Evolutionary conservation across 2,797 vertebrate species (phyloP), one percentile per base, ranked within the genome.

Genomic region (Halcyon leucocephala): DNA sequence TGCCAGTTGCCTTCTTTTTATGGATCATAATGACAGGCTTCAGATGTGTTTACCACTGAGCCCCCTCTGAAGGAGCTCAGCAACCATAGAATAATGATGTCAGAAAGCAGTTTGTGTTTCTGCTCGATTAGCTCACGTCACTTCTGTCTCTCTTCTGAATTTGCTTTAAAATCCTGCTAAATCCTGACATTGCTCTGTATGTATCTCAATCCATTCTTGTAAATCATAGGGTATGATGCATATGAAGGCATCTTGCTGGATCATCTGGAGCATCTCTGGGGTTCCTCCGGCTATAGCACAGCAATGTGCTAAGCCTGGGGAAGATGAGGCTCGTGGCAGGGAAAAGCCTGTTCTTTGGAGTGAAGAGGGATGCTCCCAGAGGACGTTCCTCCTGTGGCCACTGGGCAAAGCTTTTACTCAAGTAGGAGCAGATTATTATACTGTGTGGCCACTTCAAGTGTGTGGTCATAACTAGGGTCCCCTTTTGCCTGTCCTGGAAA

Each of bases 51-150:
- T 91, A 90, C 55, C 58, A 31, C 61, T 77, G 85, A 86, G 58
- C 25, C 70, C 66, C 35, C 49, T 79, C 58, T 46, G 76, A 84
- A 92, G 74, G 78, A 82, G 51, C 55, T 91, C 72, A 70, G 61
- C 66, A 91, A 44, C 49, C 39, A 62, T 29, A 35, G 37, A 78
- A 81, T 90, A 79, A 70, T 39, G 35, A 90, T 94, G 74, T 79
- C 82, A 95, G 72, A 89, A 94, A 82, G 61, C 28, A 89, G 54
- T 94, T 86, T 84, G 37, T 83, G 48, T 90, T 96, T 96, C 58
- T 8, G 14, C 49, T 92, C 4, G 4, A 52, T 86, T 95, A 89
- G 35, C 24, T 93, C 7, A 1, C 82, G 42, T 80, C 58, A 54
- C 35, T 95, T 95, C 80, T 93, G 44, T 82, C 13, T 82, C 62